Percentiles rank a stretch among this genome's conserved stretches.
Conservation (phyloP, 2,113 vertebrate species). For the Mirza zaza region DNA sequence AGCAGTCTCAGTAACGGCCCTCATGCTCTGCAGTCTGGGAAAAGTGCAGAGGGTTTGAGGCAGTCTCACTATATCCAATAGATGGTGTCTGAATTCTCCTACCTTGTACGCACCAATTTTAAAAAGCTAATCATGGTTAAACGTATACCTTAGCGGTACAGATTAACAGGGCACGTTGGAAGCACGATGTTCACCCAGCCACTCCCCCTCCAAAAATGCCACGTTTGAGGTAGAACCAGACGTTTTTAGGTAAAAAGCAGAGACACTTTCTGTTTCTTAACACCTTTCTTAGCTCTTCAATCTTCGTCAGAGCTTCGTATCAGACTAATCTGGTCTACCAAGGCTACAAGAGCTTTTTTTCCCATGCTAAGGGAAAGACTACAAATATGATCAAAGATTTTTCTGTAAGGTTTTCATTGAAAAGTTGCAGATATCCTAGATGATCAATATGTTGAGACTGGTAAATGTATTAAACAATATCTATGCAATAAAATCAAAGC, state of each 20-base stretch:
- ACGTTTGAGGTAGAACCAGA: neutral
- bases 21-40: constrained; percentile 90
- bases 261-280: neutral
- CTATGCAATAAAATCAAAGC: neutral
- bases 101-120: neutral
- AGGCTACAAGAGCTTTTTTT: neutral
- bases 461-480: neutral
- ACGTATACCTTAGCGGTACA: neutral
- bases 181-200: neutral
- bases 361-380: neutral
- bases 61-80: neutral
- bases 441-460: neutral
- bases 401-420: constrained; percentile 4
- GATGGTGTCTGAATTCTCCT: neutral
- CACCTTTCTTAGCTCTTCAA: neutral
- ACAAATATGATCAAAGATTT: neutral
- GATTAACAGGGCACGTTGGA: neutral
- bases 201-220: neutral
- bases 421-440: neutral
- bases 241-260: neutral
- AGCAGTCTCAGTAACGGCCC: constrained; percentile 93
- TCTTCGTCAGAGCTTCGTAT: neutral
- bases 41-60: neutral
- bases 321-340: neutral
- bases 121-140: neutral